Base-by-base conservation (phyloP, 2,113 vertebrate genomes). In the Lagopus muta region DNA sequence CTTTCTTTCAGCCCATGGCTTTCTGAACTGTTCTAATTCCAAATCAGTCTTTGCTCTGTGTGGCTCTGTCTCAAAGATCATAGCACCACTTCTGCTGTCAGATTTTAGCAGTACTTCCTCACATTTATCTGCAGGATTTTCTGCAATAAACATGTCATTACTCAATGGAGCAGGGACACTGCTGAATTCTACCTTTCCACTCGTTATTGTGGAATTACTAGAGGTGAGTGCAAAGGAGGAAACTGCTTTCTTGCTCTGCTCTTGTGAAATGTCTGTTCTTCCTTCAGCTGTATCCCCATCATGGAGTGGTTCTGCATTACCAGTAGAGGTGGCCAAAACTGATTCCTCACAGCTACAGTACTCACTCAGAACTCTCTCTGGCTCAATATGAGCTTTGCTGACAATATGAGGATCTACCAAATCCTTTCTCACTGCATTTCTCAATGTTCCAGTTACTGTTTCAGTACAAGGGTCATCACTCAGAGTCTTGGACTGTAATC, bases 401-500 rank as follows among this genome's bases (percentile, higher is more conserved):
- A 42, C 36, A 40, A 32, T 43, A 20, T 12, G 3, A 78, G 50
- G 54, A 92, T 71, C 88, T 5, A 11, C 36, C 14, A 67, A 69
- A 32, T 91, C 93, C 64, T 94, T 57, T 19, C 50, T 75, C 42
- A 17, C 52, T 42, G 66, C 17, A 5, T 71, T 82, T 90, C 34
- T 42, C 70, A 54, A 1, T 42, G 85, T 66, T 60, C 61, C 42
- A 8, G 38, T 27, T 62, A 40, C 64, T 34, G 75, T 52, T 83
- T 94, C 82, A 60, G 30, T 5, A 43, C 38, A 52, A 71, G 38
- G 48, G 24, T 65, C 52, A 42, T 64, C 60, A 60, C 70, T 94
- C 75, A 69, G 73, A 55, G 77, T 78, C 45, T 92, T 76, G 78
- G 94, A 92, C 82, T 97, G 95, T 21, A 95, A 88, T 54, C 45